Base-by-base conservation (phyloP, 2,888 invertebrate genomes). In the Osmoderma eremita region DNA sequence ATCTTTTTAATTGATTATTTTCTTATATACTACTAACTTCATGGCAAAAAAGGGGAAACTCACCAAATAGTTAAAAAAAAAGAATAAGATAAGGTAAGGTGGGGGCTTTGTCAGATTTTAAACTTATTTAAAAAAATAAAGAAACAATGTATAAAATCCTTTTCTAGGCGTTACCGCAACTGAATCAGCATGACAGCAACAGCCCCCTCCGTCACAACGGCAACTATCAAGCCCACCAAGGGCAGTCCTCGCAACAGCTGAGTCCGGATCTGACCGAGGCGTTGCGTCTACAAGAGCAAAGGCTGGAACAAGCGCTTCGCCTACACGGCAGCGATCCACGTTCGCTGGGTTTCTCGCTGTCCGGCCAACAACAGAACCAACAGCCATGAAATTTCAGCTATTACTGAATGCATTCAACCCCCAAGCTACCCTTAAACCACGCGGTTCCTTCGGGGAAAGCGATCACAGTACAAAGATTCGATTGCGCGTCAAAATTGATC, bases 301-400 rank as follows among this genome's bases (percentile, higher is more conserved):
- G 93, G 75, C 81, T 94, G 77, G 93, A 93, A 78, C 93, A 94
- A 76, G 93, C 93, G 38, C 82, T 94, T 74, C 88, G 93, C 77
- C 86, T 94, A 76, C 93, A 93, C 80, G 88, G 88, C 62, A 86
- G 87, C 71, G 93, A 93, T 78, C 92, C 92, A 1, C 87, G 93
- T 73, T 90, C 92, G 79, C 82, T 93, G 70, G 92, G 92, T 51
- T 93, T 93, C 79, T 89, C 91, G 75, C 82, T 92, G 67, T 78
- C 83, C 67, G 80, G 81, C 68, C 79, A 80, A 77, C 83, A 77
- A 41, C 83, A 83, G 68, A 84, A 85, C 71, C 87, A 86, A 74
- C 86, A 87, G 74, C 88, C 91, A 88, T 92, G 91, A 92, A 90
- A 90, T 84, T 90, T 90, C 84, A 90, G 86, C 85, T 91, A 90